Base-by-base conservation (phyloP, 1,140 invertebrate species). In the Drosophila kepulauana region DNA sequence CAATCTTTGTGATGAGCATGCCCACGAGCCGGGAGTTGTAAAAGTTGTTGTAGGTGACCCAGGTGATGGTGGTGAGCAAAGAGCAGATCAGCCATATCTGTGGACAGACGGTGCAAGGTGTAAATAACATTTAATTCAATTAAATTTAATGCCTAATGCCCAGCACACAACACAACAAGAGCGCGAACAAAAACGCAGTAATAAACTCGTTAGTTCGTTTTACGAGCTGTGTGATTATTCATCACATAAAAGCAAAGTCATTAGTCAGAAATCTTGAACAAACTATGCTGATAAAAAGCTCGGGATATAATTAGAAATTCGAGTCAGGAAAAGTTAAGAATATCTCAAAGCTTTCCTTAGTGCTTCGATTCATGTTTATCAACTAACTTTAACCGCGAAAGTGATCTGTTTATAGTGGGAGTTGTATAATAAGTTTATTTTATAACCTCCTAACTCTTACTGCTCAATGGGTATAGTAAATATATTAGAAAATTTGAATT, bases 21-120 rank as follows among this genome's bases (percentile, higher is more conserved):
- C 98, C 98, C 67, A 98, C 94, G 3, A 99, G 95, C 76, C 98
- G 95, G 25, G 98, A 99, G 93, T 99, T 98, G 93, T 99, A 99
- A 93, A 98, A 99, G 8, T 97, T 97, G 81, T 98, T 97, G 93
- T 99, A 99, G 75, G 98, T 96, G 35, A 98, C 95, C 98, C 98
- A 99, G 28, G 75, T 87, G 82, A 96, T 96, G 6, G 95, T 95
- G 49, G 95, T 94, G 48, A 95, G 93, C n/a, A 97, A 93, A 25
- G 96, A 96, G 81, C 95, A 94, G 10, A 97, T 93, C 77, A 97
- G 94, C 94, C 94, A 96, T 82, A 92, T 91, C 92, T 92, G 43
- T 61, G 81, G 58, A 46, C 13, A 38, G 35, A 3, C 3, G 1
- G 10, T 15, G 7, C 16, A 69, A 62, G 8, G 62, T 45, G 56